A percentile compares a stretch with the other conserved stretches of the same genome.
Conservation (phyloP, 2,113 vertebrate species). For the Ploceus nigricollis region DNA sequence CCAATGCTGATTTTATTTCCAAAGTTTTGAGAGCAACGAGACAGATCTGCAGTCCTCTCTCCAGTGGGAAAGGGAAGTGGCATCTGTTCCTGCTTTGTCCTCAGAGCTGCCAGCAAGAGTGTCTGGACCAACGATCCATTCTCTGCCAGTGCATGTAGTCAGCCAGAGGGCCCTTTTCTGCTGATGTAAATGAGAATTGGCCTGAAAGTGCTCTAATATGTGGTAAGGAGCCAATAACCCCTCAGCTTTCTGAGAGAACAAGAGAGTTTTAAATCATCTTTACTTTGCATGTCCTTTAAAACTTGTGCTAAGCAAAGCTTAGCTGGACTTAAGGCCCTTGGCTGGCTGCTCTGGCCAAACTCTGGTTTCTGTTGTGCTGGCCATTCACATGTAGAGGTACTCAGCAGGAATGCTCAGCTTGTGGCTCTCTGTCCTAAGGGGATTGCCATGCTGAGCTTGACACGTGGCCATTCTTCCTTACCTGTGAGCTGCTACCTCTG, state of each 20-base stretch:
- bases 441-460: not conserved
- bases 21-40: slow-evolving; percentile 3
- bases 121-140: slow-evolving; percentile 29
- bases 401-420: not conserved
- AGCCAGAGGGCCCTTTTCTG: slow-evolving; percentile 37
- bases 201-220: not conserved
- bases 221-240: slow-evolving; percentile 1
- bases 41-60: not conserved
- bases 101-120: not conserved
- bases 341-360: not conserved
- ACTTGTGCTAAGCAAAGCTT: not conserved
- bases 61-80: slow-evolving; percentile 20
- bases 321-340: not conserved
- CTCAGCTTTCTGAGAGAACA: not conserved
- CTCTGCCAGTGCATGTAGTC: not conserved
- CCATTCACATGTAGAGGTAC: accelerated
- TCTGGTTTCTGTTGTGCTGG: not conserved
- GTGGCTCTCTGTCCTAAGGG: not conserved
- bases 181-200: slow-evolving; percentile 23
- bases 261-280: slow-evolving; percentile 27
- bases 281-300: slow-evolving; percentile 7
- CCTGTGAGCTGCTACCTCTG: not conserved
- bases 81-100: slow-evolving; percentile 48
- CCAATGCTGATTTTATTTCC: slow-evolving; percentile 46
- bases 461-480: not conserved